Conservation (phyloP, 1,140 invertebrate genomes). For the Tetragonula clypearis region DNA sequence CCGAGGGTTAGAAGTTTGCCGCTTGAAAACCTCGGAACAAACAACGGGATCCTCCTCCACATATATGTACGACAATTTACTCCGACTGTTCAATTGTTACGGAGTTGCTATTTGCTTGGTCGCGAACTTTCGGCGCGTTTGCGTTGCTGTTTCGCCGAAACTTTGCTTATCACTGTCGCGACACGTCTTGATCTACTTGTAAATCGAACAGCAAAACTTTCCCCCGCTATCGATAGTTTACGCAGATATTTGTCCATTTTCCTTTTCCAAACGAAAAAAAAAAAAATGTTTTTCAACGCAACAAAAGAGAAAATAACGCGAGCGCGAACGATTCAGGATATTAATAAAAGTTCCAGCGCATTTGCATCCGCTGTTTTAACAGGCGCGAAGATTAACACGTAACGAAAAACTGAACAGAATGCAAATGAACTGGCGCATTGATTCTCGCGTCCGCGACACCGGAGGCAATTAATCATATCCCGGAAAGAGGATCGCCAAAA, state of each 20-base stretch:
- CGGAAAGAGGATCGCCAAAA: background rate
- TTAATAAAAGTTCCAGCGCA: background rate
- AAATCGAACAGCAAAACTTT: background rate
- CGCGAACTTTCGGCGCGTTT: background rate
- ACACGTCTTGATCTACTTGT: background rate
- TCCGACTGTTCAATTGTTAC: background rate
- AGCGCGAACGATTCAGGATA: no score
- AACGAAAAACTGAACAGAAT: background rate
- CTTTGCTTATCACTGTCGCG: background rate
- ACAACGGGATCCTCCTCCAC: background rate
- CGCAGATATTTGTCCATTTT: background rate
- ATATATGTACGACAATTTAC: background rate
- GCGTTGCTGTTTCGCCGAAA: background rate
- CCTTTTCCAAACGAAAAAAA: no score
- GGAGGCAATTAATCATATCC: slow-evolving; percentile 11
- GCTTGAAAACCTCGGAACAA: background rate
- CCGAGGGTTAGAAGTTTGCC: background rate
- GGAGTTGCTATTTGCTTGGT: background rate
- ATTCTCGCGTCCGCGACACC: slow-evolving; percentile 1
- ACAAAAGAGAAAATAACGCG: background rate
- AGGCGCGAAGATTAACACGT: slow-evolving; percentile 10
- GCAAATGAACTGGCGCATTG: slow-evolving; percentile 9
- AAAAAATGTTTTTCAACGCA: background rate
- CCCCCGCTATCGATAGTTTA: background rate
- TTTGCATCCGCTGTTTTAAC: background rate